Percentiles rank a stretch among this genome's conserved stretches.
Conservation (phyloP, 2,113 vertebrate genomes). For the Nycticebus coucang region DNA sequence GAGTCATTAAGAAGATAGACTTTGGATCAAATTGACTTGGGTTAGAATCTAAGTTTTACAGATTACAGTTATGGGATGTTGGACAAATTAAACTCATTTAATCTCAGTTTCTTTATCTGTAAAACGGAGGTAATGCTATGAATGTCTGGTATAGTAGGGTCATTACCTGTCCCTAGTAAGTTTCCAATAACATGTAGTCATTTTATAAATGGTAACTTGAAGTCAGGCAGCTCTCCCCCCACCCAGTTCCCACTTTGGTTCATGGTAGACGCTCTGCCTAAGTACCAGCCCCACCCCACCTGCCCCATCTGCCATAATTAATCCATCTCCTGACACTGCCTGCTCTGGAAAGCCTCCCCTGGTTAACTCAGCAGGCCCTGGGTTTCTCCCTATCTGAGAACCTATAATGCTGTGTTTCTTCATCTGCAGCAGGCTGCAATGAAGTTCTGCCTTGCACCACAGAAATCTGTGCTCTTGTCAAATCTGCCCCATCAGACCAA, state of each 20-base stretch:
- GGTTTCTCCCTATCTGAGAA: not conserved
- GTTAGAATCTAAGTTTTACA: not conserved
- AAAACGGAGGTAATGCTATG: not conserved
- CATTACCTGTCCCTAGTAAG: accelerated
- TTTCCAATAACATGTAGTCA: not conserved
- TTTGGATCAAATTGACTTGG: not conserved
- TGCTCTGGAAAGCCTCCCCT: not conserved
- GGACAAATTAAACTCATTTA: not conserved
- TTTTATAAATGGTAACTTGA: not conserved
- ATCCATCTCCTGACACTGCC: not conserved
- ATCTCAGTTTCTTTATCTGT: not conserved
- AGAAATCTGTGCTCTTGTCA: not conserved
- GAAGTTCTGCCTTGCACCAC: not conserved
- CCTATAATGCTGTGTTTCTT: not conserved
- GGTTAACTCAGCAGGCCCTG: too few species aligned
- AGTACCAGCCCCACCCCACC: not conserved
- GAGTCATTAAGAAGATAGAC: not conserved
- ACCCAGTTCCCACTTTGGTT: not conserved
- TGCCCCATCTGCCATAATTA: not conserved
- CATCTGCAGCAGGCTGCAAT: not conserved
- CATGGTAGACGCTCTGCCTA: not conserved
- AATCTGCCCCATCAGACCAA: not conserved
- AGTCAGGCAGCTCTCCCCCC: not conserved
- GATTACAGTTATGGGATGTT: not conserved
- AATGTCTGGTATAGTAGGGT: accelerated